Evolutionary conservation across 1,140 invertebrate genomes (phyloP), one percentile per base, ranked within the genome.

Genomic region (Stegodyphus dumicola): DNA sequence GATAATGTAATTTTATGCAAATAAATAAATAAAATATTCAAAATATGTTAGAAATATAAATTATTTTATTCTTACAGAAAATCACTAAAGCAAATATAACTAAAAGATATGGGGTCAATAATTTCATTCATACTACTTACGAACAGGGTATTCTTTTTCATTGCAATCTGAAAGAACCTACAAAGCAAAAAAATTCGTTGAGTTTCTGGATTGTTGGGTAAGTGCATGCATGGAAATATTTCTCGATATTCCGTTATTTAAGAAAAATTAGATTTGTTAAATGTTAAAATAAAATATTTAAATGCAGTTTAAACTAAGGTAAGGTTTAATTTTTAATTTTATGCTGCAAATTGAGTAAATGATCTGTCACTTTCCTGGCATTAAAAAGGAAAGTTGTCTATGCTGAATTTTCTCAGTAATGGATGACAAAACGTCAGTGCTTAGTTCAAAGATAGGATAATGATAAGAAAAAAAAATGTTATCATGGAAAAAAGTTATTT

Each of bases 171-270:
- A 84, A 87, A 48, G 71, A 66, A 11, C 78, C 76, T 53, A n/a
- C 11, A 53, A 88, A 87, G 85, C 88, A 67, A 86, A 88, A 88
- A 52, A 87, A 88, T 52, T 85, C 88, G 54, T 86, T 90, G 9
- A 85, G 75, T 48, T 91, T 91, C 84, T 91, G 90, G 90, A 90
- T 91, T 69, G 88, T 91, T 17, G 90, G 90, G 90, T 90, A 88
- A 85, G 89, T 87, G n/a, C 33, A 3, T 33, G 33, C 33, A 33
- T 33, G 33, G 33, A 33, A 33, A 1, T 33, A 33, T 33, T 33
- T 33, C 33, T 33, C 33, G 33, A 33, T 33, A 33, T 33, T 1
- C 33, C 33, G n/a, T n/a, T n/a, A 33, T 33, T 33, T 33, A 33
- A 33, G 33, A 33, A 33, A 33, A 33, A 33, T 33, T 33, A 33